phyloP scores from a whole-genome alignment of 2,888 invertebrate genomes.

The Tortrix viridana region DNA sequence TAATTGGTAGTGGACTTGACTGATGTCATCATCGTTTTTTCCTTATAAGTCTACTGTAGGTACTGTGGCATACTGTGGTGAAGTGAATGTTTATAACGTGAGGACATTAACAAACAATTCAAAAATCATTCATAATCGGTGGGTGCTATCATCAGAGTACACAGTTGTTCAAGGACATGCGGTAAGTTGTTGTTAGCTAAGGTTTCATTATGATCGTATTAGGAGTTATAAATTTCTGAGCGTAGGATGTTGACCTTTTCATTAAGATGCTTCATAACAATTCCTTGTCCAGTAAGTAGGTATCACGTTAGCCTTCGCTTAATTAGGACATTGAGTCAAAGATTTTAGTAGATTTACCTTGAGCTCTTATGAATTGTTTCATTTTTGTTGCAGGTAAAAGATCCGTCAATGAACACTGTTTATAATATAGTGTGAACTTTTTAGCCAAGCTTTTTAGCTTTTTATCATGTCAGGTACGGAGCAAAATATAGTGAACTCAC shows the following conservation, averaged over 20 bases:
- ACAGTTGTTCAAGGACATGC: conserved; percentile 54
- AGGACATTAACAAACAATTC: conserved; percentile 15
- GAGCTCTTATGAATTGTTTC: conserved; percentile 35
- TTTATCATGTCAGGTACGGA: conserved; percentile 83
- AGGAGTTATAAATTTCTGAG: conserved; percentile 52
- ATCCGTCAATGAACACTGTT: conserved; percentile 56
- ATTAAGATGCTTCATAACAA: conserved; percentile 36
- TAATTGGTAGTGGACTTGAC: conserved; percentile 48
- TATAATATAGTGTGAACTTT: conserved; percentile 54
- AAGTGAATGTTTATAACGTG: conserved; percentile 44
- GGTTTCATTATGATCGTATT: conserved; percentile 39
- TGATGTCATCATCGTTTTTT: conserved; percentile 63
- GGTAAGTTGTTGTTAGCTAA: conserved; percentile 53
- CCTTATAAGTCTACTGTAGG: conserved; percentile 39
- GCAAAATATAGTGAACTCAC: conserved; percentile 80
- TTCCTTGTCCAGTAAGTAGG: conserved; percentile 25
- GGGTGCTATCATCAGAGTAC: conserved; percentile 36
- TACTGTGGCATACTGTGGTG: conserved; percentile 7
- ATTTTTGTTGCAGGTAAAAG: conserved; percentile 58
- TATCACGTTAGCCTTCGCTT: conserved; percentile 32
- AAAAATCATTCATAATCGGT: conserved; percentile 15
- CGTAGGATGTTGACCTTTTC: conserved; percentile 73
- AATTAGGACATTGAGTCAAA: conserved; percentile 23
- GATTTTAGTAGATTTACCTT: conserved; percentile 21
- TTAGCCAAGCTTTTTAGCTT: too few species aligned